phyloP scores from a whole-genome alignment of 2,797 vertebrate genomes.

The Discoglossus pictus region DNA sequence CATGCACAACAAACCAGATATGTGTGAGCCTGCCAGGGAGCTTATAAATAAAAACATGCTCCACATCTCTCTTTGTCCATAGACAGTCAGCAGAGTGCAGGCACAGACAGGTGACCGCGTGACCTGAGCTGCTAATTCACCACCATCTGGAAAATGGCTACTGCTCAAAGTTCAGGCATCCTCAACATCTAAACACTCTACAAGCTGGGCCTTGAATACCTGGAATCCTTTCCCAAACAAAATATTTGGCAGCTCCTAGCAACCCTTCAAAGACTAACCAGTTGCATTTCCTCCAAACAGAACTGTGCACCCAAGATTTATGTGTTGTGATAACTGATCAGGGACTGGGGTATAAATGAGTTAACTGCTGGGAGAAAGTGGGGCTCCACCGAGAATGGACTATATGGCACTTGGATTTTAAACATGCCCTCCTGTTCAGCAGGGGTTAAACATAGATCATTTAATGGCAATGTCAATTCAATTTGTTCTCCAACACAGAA shows the following conservation, averaged over 20 bases:
- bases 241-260: conserved; percentile 75
- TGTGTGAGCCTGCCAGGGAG: conserved; percentile 30
- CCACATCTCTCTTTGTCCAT: conserved; percentile 22
- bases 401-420: no score
- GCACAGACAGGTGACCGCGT: conserved; percentile 58
- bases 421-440: conserved; percentile 31
- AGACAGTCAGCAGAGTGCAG: conserved; percentile 27
- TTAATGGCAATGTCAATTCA: conserved; percentile 40
- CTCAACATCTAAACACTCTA: conserved; percentile 56
- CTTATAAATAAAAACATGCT: conserved; percentile 39
- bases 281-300: conserved; percentile 70
- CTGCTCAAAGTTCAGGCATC: conserved; percentile 64
- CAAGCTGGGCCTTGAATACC: conserved; percentile 58
- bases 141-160: conserved; percentile 66
- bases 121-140: conserved; percentile 74
- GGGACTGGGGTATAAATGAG: no score
- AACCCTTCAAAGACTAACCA: conserved; percentile 77
- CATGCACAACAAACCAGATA: conserved; percentile 26
- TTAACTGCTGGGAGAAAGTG: no score
- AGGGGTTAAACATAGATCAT: background rate
- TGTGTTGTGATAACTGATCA: no score
- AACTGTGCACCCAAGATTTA: no score
- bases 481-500: conserved; percentile 10
- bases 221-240: conserved; percentile 63
- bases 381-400: no score